Conservation (phyloP, 2,888 invertebrate genomes). For the Tortrix viridana region DNA sequence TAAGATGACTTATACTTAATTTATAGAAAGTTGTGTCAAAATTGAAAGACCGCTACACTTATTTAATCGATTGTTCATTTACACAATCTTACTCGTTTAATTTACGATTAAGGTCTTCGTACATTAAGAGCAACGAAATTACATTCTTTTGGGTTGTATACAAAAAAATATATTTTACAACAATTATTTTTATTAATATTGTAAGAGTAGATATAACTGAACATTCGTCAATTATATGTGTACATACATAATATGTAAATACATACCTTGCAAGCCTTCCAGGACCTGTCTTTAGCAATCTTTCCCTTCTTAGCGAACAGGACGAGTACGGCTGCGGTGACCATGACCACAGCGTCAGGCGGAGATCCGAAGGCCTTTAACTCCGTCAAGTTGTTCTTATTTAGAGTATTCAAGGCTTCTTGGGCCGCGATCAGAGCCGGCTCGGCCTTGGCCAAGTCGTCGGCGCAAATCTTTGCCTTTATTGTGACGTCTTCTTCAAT, state of each 20-base stretch:
- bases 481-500: slow-evolving; percentile 95
- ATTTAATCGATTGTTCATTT: too few relatives aligned
- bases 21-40: too few relatives aligned
- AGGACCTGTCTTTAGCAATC: slow-evolving; percentile 95
- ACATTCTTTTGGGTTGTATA: too few relatives aligned
- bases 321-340: slow-evolving; percentile 94
- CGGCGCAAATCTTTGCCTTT: slow-evolving; percentile 93
- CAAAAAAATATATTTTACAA: too few relatives aligned
- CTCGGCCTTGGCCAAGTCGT: slow-evolving; percentile 95
- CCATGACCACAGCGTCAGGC: slow-evolving; percentile 93
- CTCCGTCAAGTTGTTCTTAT: slow-evolving; percentile 97
- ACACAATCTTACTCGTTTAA: too few relatives aligned
- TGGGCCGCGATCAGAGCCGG: slow-evolving; percentile 95
- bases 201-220: background rate
- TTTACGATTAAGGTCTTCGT: too few relatives aligned
- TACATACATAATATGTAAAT: too few relatives aligned
- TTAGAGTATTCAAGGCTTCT: slow-evolving; percentile 95
- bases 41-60: too few relatives aligned
- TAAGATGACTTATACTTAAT: background rate
- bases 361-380: slow-evolving; percentile 97
- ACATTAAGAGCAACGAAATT: too few relatives aligned
- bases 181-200: too few relatives aligned
- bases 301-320: slow-evolving; percentile 93
- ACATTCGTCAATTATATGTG: background rate
- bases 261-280: slow-evolving; percentile 93